Percentiles rank a stretch among this genome's conserved stretches.
phyloP scores from a whole-genome alignment of 1,140 invertebrate species.

The Apocrypta bakeri region DNA sequence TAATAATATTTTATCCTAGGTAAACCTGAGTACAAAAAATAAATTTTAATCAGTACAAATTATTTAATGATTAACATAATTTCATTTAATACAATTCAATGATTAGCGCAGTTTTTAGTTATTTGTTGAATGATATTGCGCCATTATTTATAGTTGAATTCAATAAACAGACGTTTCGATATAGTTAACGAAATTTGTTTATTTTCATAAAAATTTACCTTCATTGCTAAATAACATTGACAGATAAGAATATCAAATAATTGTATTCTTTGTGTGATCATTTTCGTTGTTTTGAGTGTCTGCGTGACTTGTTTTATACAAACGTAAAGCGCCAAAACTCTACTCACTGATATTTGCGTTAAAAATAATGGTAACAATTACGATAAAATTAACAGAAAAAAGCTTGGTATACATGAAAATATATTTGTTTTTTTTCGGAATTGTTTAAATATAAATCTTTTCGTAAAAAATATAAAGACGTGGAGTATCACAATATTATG shows the following conservation, averaged over 20 bases:
- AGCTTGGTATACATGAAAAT: slow-evolving; percentile 49
- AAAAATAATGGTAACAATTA: slow-evolving; percentile 34
- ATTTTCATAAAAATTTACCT: slow-evolving; percentile 34
- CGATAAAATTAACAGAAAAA: slow-evolving; percentile 24
- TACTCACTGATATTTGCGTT: slow-evolving; percentile 24
- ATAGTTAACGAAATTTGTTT: slow-evolving; percentile 18
- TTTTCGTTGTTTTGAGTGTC: slow-evolving; percentile 29
- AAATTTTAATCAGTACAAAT: slow-evolving; percentile 52
- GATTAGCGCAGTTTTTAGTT: not conserved
- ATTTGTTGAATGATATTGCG: not conserved
- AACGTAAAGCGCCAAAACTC: slow-evolving; percentile 33
- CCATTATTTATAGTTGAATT: not conserved
- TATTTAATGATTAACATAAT: too few relatives aligned
- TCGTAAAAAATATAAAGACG: slow-evolving; percentile 30
- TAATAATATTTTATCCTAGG: slow-evolving; percentile 82
- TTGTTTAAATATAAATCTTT: slow-evolving; percentile 19
- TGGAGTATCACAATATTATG: slow-evolving; percentile 38
- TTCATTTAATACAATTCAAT: too few relatives aligned
- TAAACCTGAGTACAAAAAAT: slow-evolving; percentile 74
- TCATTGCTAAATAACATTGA: slow-evolving; percentile 13
- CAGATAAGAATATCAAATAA: slow-evolving; percentile 31
- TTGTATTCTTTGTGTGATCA: slow-evolving; percentile 12
- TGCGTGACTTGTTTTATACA: slow-evolving; percentile 12
- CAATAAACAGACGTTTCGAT: slow-evolving; percentile 26
- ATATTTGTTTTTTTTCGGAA: slow-evolving; percentile 1